Evolutionary conservation across 2,888 invertebrate genomes (phyloP), one percentile per base, ranked within the genome.

Genomic region (Leptinotarsa juncta): DNA sequence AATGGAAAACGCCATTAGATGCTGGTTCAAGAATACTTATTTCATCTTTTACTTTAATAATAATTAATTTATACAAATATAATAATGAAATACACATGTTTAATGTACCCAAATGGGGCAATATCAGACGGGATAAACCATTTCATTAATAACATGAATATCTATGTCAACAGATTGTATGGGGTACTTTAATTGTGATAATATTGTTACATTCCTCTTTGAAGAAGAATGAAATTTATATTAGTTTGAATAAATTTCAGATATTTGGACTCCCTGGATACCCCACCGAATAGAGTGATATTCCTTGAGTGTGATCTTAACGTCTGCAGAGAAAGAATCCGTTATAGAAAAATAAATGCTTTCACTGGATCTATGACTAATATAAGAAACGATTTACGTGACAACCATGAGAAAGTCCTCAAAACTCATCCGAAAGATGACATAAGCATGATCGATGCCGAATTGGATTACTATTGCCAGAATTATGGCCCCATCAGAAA

Each of bases 211-310:
- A 42, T 42, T 3, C 42, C 10, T 42, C 42, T 42, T 4, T 15
- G 51, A 51, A 16, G 3, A 4, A 51, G 0, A 51, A 15, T n/a
- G n/a, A 51, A n/a, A 51, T 51, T 12, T 51, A n/a, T 51, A 16
- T 15, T 49, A 26, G 15, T 51, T 3, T n/a, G 14, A 23, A 23
- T 14, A 26, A 23, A 48, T 60, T 72, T 20, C n/a, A 51, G 50
- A 20, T 60, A 69, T 57, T 60, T 93, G 4, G 92, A 93, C 82
- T 87, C 86, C 67, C 87, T 90, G 81, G 84, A 89, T 16, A 91
- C 91, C 3, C 91, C 92, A 3, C 92, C 93, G 0, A 93, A 93
- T 83, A 50, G 87, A 73, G 83, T 88, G 2, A 84, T 88, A 71
- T 86, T 87, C 74, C 71, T 88, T 66, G 88, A 88, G 78, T 87